Evolutionary conservation across 2,888 invertebrate species (phyloP), one percentile per base, ranked within the genome.

Genomic region (Strigamia maritima): DNA sequence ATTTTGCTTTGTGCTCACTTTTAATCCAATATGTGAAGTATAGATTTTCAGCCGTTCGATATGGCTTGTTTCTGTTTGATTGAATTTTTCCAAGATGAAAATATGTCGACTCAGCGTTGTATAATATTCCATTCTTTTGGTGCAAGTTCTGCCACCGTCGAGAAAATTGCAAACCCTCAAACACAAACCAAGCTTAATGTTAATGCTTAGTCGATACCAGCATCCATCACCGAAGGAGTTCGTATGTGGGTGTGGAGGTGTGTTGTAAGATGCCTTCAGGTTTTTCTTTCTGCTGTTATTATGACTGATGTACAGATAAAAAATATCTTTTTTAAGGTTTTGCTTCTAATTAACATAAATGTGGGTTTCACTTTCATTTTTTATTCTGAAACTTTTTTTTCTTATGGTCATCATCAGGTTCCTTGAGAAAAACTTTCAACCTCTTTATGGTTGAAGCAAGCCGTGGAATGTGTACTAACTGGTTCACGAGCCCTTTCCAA

Each of bases 41-140:
- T 49, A 49, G 49, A 49, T 49, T 49, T 49, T 49, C 49, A 19
- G n/a, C n/a, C 49, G 49, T 49, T 49, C 49, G 49, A 49, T 49
- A 49, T 49, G 19, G 49, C 49, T 49, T 49, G 49, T 49, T 49
- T 49, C 49, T 49, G 49, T 49, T 49, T 49, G 49, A 49, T 49
- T 49, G 49, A 49, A 49, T 49, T 49, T 49, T 49, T 14, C 49
- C 49, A 49, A 49, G 49, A 49, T 49, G 49, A 49, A 49, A 49
- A 49, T 49, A 49, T 49, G 49, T 49, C 49, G 49, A 49, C 49
- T 49, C 49, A 49, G 49, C 49, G 49, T 49, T 49, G 49, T 49
- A 49, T 49, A 49, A 49, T 49, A 49, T 49, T 49, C 49, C 49
- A 49, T 49, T 49, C 49, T 49, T 49, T 49, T 49, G 49, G 49